Evolutionary conservation across 2,797 vertebrate genomes (phyloP), one percentile per base, ranked within the genome.

Genomic region (Alectoris magna): DNA sequence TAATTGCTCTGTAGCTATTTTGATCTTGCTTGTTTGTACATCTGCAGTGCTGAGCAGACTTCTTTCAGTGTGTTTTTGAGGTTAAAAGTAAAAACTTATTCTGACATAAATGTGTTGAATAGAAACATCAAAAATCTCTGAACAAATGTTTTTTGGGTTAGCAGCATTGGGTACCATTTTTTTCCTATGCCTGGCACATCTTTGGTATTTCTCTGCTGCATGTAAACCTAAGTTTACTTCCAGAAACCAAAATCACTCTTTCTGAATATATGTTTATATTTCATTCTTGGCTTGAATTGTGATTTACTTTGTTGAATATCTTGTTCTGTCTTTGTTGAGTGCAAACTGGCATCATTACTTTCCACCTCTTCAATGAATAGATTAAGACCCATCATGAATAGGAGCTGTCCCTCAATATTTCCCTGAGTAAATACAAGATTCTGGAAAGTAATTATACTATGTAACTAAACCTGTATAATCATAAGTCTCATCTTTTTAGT

Each of bases 81-180:
- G 7, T 76, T 82, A 38, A 38, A 87, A 62, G 3, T 71, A 16
- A 4, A 66, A 44, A 27, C 2, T 21, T 88, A 36, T 38, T 67
- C 14, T 29, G 3, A 31, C 46, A 38, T 4, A 63, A 18, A 63
- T 8, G 14, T 46, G 11, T 39, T 19, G 1, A n/a, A 51, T 14
- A 60, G 14, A 75, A 74, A 53, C 7, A 17, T 7, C 71, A 27
- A 5, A 41, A 43, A 64, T 39, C 4, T 10, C 6, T 16, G 69
- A 21, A 43, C 16, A 62, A 8, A 24, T 16, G 0, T 1, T 41
- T 85, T 82, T 46, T 6, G 5, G 0, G 0, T 55, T 72, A 81
- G 36, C 11, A 78, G 11, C 21, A 53, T 16, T 51, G 5, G 3
- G 4, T n/a, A 23, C 3, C 13, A 21, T 21, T 80, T 53, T 87